phyloP scores from a whole-genome alignment of 2,888 invertebrate genomes.

The Yponomeuta evonymella region DNA sequence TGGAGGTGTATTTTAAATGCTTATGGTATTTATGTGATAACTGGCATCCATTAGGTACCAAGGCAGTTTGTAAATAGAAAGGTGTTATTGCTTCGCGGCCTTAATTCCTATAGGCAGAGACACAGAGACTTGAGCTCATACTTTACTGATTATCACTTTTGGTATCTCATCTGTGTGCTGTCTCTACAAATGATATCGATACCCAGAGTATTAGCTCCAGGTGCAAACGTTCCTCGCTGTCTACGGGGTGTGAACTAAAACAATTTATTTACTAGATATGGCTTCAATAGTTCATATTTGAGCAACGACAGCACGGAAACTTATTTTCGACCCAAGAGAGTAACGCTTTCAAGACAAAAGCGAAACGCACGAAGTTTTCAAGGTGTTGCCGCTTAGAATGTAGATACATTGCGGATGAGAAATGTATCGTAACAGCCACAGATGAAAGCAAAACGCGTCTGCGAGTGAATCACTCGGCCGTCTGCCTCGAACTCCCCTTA shows the following conservation, averaged over 20 bases:
- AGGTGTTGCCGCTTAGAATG: background rate
- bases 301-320: too few species aligned
- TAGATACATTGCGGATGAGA: background rate
- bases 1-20: background rate
- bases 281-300: too few species aligned
- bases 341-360: too few species aligned
- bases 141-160: background rate
- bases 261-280: too few species aligned
- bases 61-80: background rate
- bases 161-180: background rate
- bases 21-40: background rate
- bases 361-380: too few species aligned
- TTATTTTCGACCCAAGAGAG: too few species aligned
- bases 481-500: conserved; percentile 5
- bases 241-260: too few species aligned
- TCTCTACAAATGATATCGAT: too few species aligned
- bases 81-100: background rate
- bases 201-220: too few species aligned
- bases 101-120: background rate
- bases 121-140: background rate
- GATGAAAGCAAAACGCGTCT: background rate
- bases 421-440: background rate
- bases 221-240: too few species aligned
- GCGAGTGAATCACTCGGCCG: background rate
- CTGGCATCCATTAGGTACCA: background rate